These are phyloP conservation scores for Heliconius hortense DNA, from an alignment of 2,888 invertebrate species.

Conservation along the genomic window DNA sequence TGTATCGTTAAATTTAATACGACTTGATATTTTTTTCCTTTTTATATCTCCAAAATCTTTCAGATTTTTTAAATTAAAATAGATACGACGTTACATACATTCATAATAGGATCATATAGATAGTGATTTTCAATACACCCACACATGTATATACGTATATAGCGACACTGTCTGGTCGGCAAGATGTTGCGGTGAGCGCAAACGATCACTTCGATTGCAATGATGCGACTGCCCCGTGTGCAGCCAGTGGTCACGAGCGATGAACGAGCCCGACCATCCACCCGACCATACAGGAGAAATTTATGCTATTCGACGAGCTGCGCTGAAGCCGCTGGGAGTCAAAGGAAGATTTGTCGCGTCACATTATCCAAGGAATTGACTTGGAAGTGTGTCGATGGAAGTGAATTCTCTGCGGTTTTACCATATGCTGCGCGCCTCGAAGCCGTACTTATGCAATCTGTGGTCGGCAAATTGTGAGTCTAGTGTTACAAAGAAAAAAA, in stretches of 20 bases:
- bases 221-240: slow-evolving; percentile 57
- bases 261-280: slow-evolving; percentile 56
- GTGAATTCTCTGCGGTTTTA: slow-evolving; percentile 71
- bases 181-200: slow-evolving; percentile 73
- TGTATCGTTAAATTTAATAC: slow-evolving; percentile 34
- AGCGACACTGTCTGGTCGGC: slow-evolving; percentile 30
- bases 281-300: slow-evolving; percentile 49
- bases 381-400: slow-evolving; percentile 67
- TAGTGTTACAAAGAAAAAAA: slow-evolving; percentile 65
- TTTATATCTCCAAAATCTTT: neutral
- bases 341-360: slow-evolving; percentile 68
- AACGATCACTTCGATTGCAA: slow-evolving; percentile 71
- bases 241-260: slow-evolving; percentile 61
- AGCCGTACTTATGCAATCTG: slow-evolving; percentile 75
- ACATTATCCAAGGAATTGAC: slow-evolving; percentile 67
- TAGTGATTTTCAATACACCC: neutral
- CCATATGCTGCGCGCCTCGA: slow-evolving; percentile 65
- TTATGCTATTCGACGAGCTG: slow-evolving; percentile 54
- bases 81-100: too few species aligned
- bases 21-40: slow-evolving; percentile 13
- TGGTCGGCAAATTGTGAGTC: slow-evolving; percentile 64
- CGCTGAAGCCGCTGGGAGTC: slow-evolving; percentile 55
- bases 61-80: too few species aligned
- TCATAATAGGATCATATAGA: too few species aligned
- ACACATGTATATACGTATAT: neutral